phyloP scores from a whole-genome alignment of 2,797 vertebrate genomes.

The Squalus acanthias region DNA sequence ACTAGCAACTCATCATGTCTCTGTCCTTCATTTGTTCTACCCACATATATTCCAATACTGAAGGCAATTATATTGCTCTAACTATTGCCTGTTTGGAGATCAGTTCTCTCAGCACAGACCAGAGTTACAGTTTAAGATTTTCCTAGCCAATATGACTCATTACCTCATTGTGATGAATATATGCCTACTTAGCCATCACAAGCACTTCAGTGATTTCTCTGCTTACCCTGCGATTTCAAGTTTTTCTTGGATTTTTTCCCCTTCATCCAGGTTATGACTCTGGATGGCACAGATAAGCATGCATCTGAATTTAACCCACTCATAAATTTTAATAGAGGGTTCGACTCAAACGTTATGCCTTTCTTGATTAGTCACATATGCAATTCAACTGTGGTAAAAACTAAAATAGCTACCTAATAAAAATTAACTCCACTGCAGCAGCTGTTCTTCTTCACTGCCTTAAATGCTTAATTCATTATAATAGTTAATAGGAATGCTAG shows the following conservation, averaged over 20 bases:
- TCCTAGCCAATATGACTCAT: background rate
- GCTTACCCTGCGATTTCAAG: background rate
- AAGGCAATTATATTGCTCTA: too few species aligned
- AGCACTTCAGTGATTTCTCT: background rate
- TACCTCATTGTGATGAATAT: background rate
- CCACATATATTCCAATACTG: too few species aligned
- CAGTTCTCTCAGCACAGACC: background rate
- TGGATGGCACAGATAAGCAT: background rate
- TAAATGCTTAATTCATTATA: conserved; percentile 1
- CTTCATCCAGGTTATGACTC: background rate
- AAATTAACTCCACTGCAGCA: background rate
- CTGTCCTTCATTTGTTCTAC: too few species aligned
- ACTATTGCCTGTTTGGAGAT: too few species aligned
- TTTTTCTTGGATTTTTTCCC: background rate
- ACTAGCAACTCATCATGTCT: too few species aligned
- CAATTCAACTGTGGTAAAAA: background rate
- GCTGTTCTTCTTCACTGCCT: background rate
- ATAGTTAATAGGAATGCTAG: background rate
- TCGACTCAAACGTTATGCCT: background rate
- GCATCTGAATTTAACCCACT: background rate
- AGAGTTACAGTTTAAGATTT: background rate
- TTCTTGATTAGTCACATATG: conserved; percentile 11
- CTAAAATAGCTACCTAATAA: conserved; percentile 2
- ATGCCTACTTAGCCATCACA: background rate
- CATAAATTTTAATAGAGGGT: background rate